Conservation (phyloP, 2,113 vertebrate genomes). For the Coryphaenoides rupestris region DNA sequence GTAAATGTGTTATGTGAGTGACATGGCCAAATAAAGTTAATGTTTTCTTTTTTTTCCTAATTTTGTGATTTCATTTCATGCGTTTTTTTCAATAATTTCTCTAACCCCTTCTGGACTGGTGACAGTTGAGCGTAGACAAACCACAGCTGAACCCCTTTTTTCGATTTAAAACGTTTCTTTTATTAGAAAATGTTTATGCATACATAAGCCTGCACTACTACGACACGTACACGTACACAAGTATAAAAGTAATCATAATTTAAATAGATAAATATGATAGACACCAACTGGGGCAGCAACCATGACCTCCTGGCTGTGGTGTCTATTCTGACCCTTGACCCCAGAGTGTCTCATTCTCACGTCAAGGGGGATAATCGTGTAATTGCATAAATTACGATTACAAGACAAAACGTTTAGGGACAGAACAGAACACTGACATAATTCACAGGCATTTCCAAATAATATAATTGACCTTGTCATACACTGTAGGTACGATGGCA, state of each 20-base stretch:
- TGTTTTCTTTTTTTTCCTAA: constrained; percentile 20
- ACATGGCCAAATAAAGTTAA: constrained; percentile 23
- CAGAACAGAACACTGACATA: too few species aligned
- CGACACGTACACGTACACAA: too few species aligned
- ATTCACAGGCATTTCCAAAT: constrained; percentile 28
- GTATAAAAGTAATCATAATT: constrained; percentile 62
- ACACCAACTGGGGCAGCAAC: constrained; percentile 28
- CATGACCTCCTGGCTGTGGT: constrained; percentile 20
- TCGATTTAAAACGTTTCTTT: constrained; percentile 26
- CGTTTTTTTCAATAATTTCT: too few species aligned
- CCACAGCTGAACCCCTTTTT: background rate
- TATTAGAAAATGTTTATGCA: constrained; percentile 40
- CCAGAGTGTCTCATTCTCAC: too few species aligned
- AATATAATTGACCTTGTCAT: constrained; percentile 10
- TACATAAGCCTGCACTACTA: background rate
- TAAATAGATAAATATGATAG: constrained; percentile 73
- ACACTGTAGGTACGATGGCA: constrained; percentile 24
- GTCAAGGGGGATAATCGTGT: too few species aligned
- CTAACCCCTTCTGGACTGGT: too few species aligned
- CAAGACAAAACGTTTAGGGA: too few species aligned
- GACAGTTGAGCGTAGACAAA: background rate
- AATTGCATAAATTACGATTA: too few species aligned
- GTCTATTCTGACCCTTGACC: too few species aligned
- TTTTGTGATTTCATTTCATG: background rate
- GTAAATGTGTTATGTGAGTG: constrained; percentile 58